Conservation (phyloP, 2,113 vertebrate genomes). For the Myxocyprinus asiaticus region DNA sequence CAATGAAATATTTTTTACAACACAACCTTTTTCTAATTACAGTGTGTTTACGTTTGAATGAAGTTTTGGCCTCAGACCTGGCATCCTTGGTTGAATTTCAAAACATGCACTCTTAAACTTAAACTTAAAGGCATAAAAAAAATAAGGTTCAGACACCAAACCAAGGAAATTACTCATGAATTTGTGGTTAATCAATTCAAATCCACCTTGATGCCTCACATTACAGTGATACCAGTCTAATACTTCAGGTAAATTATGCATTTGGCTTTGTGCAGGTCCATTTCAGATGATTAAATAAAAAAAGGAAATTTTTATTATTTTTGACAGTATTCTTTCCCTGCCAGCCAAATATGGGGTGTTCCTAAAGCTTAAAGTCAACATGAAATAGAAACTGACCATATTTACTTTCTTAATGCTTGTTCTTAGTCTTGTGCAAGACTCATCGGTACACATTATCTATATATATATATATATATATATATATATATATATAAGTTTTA, state of each 20-base stretch:
- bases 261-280: neutral
- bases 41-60: conserved; percentile 10
- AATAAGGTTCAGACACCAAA: too few relatives aligned
- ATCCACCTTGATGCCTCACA: neutral
- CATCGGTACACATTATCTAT: too few relatives aligned
- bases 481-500: too few relatives aligned
- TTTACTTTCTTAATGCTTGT: too few relatives aligned
- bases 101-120: neutral
- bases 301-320: neutral
- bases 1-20: conserved; percentile 39
- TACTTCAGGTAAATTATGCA: neutral
- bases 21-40: conserved; percentile 40
- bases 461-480: too few relatives aligned
- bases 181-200: neutral
- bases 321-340: neutral
- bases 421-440: too few relatives aligned
- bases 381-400: too few relatives aligned
- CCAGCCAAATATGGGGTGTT: conserved; percentile 2
- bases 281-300: conserved; percentile 12
- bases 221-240: neutral
- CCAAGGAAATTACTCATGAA: neutral
- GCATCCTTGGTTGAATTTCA: conserved; percentile 37
- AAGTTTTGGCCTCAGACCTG: conserved; percentile 11
- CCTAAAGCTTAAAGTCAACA: conserved; percentile 3
- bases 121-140: too few relatives aligned